Conservation (phyloP, 2,113 vertebrate genomes). For the Myanophis thanlyinensis region DNA sequence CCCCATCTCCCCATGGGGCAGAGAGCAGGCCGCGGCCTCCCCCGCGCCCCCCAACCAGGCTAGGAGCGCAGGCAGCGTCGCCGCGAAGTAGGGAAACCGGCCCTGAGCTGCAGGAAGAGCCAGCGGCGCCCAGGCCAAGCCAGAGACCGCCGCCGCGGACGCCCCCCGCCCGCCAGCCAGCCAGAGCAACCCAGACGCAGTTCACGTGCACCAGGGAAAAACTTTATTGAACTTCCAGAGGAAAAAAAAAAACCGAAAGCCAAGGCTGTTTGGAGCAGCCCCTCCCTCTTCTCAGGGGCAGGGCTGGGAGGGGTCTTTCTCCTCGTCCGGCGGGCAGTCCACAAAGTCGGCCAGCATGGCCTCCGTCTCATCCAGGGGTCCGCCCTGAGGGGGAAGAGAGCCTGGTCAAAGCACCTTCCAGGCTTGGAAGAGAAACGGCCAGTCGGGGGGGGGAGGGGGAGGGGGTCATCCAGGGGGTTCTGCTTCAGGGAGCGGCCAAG, state of each 20-base stretch:
- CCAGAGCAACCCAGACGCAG: neutral
- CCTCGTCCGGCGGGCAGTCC: constrained; percentile 85
- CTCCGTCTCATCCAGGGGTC: constrained; percentile 76
- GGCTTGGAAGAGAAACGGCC: too few species aligned
- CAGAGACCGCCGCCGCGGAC: neutral
- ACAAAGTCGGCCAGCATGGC: constrained; percentile 91
- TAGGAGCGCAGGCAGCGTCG: too few species aligned
- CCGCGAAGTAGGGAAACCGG: too few species aligned
- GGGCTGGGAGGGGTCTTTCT: constrained; percentile 42
- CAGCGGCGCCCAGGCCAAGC: too few species aligned
- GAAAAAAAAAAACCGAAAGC: neutral
- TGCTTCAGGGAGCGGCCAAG: too few species aligned
- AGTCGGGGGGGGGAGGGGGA: too few species aligned
- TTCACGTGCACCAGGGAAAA: neutral
- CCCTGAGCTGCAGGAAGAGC: too few species aligned
- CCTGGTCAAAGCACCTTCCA: neutral
- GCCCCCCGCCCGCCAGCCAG: too few species aligned
- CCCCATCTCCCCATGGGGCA: too few species aligned
- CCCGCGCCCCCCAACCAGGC: neutral
- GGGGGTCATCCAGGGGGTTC: too few species aligned
- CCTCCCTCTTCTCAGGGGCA: constrained; percentile 40
- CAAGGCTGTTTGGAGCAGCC: neutral
- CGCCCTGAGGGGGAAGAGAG: constrained; percentile 3
- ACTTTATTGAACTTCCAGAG: neutral
- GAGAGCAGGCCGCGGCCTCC: too few species aligned